Evolutionary conservation across 2,113 vertebrate species (phyloP).

Genomic region (Spea bombifrons): DNA sequence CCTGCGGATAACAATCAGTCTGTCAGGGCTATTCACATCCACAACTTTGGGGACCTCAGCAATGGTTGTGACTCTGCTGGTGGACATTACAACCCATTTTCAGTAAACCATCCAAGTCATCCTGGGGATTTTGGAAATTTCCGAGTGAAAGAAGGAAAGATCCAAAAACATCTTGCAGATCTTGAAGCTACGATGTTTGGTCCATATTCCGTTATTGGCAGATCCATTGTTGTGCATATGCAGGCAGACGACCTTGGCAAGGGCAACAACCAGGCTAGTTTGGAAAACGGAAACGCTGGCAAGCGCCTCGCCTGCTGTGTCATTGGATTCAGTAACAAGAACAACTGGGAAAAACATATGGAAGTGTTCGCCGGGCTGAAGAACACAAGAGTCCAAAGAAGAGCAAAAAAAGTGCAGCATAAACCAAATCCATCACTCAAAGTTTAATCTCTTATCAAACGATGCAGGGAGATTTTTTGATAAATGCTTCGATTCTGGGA

Average conservation of each 20-base stretch:
- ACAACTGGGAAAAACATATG: conserved; percentile 62
- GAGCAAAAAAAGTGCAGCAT: background rate
- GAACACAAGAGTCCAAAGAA: background rate
- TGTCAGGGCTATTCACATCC: conserved; percentile 81
- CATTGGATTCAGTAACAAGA: conserved; percentile 67
- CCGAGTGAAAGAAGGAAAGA: conserved; percentile 65
- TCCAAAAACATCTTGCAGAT: conserved; percentile 55
- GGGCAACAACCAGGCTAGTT: conserved; percentile 77
- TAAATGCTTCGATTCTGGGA: too few relatives aligned
- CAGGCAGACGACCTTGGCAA: conserved; percentile 81
- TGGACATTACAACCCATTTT: conserved; percentile 82
- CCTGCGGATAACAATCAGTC: conserved; percentile 49
- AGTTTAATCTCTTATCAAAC: too few relatives aligned
- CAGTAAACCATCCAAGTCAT: conserved; percentile 75
- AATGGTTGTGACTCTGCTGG: conserved; percentile 77
- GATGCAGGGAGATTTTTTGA: too few relatives aligned
- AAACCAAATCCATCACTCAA: too few relatives aligned
- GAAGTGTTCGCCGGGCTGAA: conserved; percentile 37
- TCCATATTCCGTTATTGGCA: conserved; percentile 72
- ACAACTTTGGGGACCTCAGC: conserved; percentile 82
- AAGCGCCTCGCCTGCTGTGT: conserved; percentile 86
- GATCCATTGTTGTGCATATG: conserved; percentile 84
- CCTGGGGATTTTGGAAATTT: conserved; percentile 96
- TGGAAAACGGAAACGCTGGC: conserved; percentile 86
- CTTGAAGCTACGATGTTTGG: conserved; percentile 72